Conservation (phyloP, 1,140 invertebrate species). For the Danaus melanippus region DNA sequence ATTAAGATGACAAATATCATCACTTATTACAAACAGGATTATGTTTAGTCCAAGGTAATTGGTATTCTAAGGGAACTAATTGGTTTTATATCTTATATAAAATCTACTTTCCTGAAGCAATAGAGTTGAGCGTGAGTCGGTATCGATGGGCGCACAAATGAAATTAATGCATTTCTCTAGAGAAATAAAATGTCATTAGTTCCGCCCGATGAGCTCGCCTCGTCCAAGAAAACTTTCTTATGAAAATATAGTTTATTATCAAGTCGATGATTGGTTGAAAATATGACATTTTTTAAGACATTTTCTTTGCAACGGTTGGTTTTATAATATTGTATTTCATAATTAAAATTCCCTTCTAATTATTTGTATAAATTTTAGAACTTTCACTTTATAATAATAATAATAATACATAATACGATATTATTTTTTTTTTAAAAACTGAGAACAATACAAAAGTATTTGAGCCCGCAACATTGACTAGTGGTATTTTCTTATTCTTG, state of each 20-base stretch:
- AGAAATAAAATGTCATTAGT: conserved; percentile 70
- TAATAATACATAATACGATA: too few species aligned
- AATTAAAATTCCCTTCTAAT: too few species aligned
- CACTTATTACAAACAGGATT: too few species aligned
- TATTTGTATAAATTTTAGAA: too few species aligned
- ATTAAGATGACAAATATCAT: too few species aligned
- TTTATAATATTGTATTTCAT: too few species aligned
- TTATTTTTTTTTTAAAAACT: conserved; percentile 18
- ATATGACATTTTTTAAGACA: background rate
- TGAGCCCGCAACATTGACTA: too few species aligned
- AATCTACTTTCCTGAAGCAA: conserved; percentile 46
- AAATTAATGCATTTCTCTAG: conserved; percentile 69
- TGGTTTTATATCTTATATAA: conserved; percentile 50
- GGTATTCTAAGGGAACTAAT: conserved; percentile 34
- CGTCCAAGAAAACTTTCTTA: conserved; percentile 27
- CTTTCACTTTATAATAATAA: too few species aligned
- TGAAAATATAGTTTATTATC: conserved; percentile 33
- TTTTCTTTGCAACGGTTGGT: too few species aligned
- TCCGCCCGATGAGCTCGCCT: conserved; percentile 37
- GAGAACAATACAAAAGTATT: conserved; percentile 23
- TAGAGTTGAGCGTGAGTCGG: conserved; percentile 41
- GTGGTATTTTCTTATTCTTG: too few species aligned
- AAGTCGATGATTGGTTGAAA: conserved; percentile 12
- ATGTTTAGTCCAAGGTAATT: conserved; percentile 14
- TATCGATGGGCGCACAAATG: conserved; percentile 63